phyloP scores from a whole-genome alignment of 1,140 invertebrate genomes.

The Lepidotrigona ventralis region DNA sequence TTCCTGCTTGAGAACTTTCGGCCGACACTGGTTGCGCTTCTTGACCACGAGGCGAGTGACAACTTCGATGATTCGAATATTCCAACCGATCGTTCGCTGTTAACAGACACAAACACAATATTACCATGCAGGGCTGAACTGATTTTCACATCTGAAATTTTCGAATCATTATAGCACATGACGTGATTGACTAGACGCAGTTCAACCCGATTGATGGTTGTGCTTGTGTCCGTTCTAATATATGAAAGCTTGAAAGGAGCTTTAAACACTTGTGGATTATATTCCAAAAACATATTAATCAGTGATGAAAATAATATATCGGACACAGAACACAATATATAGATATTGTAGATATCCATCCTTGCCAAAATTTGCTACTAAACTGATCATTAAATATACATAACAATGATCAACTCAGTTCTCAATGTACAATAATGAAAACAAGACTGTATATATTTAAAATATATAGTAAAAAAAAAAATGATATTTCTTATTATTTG shows the following conservation, averaged over 20 bases:
- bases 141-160: slow-evolving; percentile 55
- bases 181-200: slow-evolving; percentile 67
- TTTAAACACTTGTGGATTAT: slow-evolving; percentile 29
- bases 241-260: slow-evolving; percentile 39
- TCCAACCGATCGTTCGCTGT: slow-evolving; percentile 68
- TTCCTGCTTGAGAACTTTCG: slow-evolving; percentile 56
- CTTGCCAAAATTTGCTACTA: slow-evolving; percentile 18
- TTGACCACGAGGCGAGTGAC: slow-evolving; percentile 63
- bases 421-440: neutral
- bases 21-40: slow-evolving; percentile 57
- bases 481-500: neutral
- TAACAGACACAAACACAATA: slow-evolving; percentile 77
- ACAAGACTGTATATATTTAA: neutral
- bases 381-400: slow-evolving; percentile 17
- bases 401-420: slow-evolving; percentile 7
- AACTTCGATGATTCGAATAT: slow-evolving; percentile 65
- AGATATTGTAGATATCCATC: slow-evolving; percentile 34
- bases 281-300: slow-evolving; percentile 1
- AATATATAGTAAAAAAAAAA: neutral
- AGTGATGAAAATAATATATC: slow-evolving; percentile 52
- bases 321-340: slow-evolving; percentile 74
- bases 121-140: slow-evolving; percentile 77
- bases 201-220: slow-evolving; percentile 77
- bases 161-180: slow-evolving; percentile 9
- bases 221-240: slow-evolving; percentile 75